Conservation (phyloP, 2,113 vertebrate genomes). For the Albula goreensis region DNA sequence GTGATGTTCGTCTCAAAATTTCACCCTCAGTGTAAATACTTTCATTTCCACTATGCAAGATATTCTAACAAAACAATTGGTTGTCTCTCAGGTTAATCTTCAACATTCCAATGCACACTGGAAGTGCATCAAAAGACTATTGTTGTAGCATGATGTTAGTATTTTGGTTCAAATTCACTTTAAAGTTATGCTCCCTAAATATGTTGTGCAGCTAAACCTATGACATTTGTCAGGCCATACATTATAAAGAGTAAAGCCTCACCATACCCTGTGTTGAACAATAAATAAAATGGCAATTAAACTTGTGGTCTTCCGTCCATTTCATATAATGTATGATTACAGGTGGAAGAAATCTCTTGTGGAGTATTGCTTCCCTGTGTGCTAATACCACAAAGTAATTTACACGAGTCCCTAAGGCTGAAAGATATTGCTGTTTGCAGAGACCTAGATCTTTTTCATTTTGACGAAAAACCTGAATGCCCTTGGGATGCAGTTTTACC, state of each 20-base stretch:
- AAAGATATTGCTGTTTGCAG: constrained; percentile 27
- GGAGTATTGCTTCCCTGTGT: constrained; percentile 11
- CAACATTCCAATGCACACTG: not conserved
- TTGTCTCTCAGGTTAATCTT: not conserved
- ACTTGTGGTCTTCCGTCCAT: not conserved
- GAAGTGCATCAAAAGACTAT: not conserved
- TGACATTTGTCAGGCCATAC: not conserved
- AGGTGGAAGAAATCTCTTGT: not conserved
- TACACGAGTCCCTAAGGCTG: constrained; percentile 25
- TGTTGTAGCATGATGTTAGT: not conserved
- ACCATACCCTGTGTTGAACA: not conserved
- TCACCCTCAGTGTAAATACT: not conserved
- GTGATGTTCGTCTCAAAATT: not conserved
- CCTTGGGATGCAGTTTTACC: constrained; percentile 8
- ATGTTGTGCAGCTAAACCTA: not conserved
- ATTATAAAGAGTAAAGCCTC: not conserved
- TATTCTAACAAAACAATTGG: not conserved
- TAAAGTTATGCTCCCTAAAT: not conserved
- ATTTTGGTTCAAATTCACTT: not conserved
- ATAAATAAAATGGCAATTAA: not conserved
- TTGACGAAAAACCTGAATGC: constrained; percentile 10
- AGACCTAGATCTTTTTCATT: constrained; percentile 32
- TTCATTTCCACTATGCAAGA: not conserved
- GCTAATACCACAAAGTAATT: constrained; percentile 33
- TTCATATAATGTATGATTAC: not conserved